phyloP scores from a whole-genome alignment of 2,797 vertebrate genomes.

The Crenuchus spilurus region DNA sequence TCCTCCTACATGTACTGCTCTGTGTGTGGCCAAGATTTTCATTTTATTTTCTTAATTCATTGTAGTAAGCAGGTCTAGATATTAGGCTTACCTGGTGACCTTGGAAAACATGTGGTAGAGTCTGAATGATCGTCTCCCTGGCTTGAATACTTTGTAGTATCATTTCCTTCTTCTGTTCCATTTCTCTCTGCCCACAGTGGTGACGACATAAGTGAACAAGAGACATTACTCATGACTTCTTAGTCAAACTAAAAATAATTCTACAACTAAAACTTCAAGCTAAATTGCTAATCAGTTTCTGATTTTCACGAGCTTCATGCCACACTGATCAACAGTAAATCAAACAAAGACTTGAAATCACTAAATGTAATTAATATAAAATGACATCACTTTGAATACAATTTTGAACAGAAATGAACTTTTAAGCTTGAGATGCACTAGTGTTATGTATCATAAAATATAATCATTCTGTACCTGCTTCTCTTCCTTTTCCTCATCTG shows the following conservation, averaged over 20 bases:
- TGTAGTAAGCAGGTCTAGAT: neutral
- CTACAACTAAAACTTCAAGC: neutral
- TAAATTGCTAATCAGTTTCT: too few relatives aligned
- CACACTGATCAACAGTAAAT: neutral
- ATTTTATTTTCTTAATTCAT: neutral
- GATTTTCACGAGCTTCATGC: too few relatives aligned
- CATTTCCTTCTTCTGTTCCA: constrained; percentile 33
- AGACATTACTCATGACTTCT: neutral
- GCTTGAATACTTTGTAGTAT: constrained; percentile 49
- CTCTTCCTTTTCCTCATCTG: constrained; percentile 65
- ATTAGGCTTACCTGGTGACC: constrained; percentile 46
- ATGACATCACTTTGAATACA: rapidly evolving
- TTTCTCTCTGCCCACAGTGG: constrained; percentile 44
- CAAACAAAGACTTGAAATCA: neutral
- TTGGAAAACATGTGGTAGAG: constrained; percentile 42
- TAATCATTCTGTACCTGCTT: constrained; percentile 70
- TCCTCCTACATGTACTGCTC: too few relatives aligned
- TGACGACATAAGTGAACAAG: neutral
- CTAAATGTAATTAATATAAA: neutral
- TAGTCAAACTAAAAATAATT: neutral
- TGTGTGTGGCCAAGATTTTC: too few relatives aligned
- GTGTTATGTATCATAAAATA: too few relatives aligned
- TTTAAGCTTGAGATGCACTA: too few relatives aligned
- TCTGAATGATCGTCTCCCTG: constrained; percentile 47
- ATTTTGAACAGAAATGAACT: too few relatives aligned